Base-by-base conservation (phyloP, 2,113 vertebrate genomes). In the chimpanzee (Pan troglodytes) region DNA sequence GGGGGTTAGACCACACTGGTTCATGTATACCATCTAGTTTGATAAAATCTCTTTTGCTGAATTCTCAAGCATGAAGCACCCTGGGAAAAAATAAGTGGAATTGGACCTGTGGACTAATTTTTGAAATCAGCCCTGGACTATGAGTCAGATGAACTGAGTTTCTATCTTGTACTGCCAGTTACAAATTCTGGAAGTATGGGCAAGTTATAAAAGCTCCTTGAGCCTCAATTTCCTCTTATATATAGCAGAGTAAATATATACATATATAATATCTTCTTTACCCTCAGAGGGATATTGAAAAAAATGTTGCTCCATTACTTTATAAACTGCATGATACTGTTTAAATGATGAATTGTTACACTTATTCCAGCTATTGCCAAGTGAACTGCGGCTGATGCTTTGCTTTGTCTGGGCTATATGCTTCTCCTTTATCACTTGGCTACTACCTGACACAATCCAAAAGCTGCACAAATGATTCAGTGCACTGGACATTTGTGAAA, bases 11-110 rank as follows among this genome's bases (percentile, higher is more conserved):
- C 85, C 82, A 93, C 82, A 96, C 27, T 91, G 90, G 64, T 93
- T 95, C 48, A 32, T 57, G 61, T 81, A 70, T 48, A 93, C 75
- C 48, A 92, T 48, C 20, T 64, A 64, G 64, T 79, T 43, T 50
- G 95, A 96, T 97, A 90, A 96, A 97, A 81, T 93, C 70, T 97
- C 50, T 95, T 96, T 75, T 93, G 48, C 70, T 93, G 64, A 95
- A 92, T 97, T 95, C 76, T 83, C 79, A 93, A 96, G 76, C 38
- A 78, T 67, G 61, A 87, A 88, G 75, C 25, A 95, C 89, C 68
- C 94, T 84, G 50, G 93, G 89, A 93, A 94, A 95, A 96, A 84
- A 18, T 88, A 57, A 90, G 38, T 45, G 94, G 18, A 70, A 73
- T 6, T 93, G 86, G 92, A 93, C 61, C 55, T 57, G 6, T 92